A percentile compares a stretch with the other conserved stretches of the same genome.
Evolutionary conservation across 2,113 vertebrate genomes (phyloP).

Genomic region (Sclerurus mexicanus): DNA sequence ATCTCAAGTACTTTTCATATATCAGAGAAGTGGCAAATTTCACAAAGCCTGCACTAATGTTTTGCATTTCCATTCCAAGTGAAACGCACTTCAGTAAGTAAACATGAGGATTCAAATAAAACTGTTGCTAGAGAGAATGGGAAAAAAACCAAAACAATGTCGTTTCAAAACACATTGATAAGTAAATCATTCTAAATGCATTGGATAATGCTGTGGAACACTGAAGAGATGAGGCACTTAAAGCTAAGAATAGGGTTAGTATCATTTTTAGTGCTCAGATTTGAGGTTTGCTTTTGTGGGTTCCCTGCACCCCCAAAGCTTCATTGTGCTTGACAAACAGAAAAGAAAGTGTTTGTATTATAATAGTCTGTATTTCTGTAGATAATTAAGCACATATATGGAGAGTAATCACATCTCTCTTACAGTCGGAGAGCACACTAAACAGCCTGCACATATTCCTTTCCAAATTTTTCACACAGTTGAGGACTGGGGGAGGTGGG

Average conservation of each 20-base stretch:
- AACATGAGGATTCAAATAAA: constrained; percentile 71
- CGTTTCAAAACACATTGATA: constrained; percentile 64
- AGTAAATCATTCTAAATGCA: constrained; percentile 63
- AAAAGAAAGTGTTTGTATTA: neutral
- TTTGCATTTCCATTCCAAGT: constrained; percentile 79
- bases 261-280: neutral
- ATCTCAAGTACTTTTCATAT: constrained; percentile 83
- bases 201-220: constrained; percentile 4
- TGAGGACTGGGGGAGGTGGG: neutral
- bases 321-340: constrained; percentile 36
- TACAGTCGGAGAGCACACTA: neutral
- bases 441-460: neutral
- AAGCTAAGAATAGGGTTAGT: neutral
- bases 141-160: neutral
- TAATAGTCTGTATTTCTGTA: neutral
- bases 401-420: constrained; percentile 8
- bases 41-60: constrained; percentile 77
- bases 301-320: neutral
- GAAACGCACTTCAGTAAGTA: constrained; percentile 78
- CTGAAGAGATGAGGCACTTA: neutral
- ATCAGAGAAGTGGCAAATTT: constrained; percentile 79
- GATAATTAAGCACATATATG: neutral
- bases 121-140: constrained; percentile 49
- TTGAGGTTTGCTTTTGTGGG: neutral
- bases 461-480: constrained; percentile 4